Evolutionary conservation across 2,113 vertebrate genomes (phyloP).

Genomic region (Capreolus pygargus): DNA sequence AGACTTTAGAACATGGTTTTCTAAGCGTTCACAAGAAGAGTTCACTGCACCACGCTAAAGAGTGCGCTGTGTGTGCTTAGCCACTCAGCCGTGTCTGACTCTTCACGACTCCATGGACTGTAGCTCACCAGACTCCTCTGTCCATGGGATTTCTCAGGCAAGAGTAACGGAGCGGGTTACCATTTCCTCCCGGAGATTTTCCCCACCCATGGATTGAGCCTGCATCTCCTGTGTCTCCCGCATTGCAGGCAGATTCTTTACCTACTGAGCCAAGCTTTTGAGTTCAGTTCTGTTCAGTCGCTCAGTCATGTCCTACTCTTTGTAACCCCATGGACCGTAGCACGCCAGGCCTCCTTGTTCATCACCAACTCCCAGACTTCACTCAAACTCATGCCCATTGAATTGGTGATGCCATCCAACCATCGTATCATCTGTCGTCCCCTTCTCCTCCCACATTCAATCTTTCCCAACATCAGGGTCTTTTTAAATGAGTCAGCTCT

Average conservation of each 20-base stretch:
- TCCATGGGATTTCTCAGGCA: background rate
- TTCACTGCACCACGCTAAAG: background rate
- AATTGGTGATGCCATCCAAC: background rate
- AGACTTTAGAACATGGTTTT: background rate
- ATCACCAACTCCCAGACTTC: background rate
- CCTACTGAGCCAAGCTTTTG: background rate
- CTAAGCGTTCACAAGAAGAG: background rate
- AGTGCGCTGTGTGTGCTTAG: fast-evolving
- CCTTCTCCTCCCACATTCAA: fast-evolving
- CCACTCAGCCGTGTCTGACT: background rate
- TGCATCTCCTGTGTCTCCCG: background rate
- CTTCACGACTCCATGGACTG: fast-evolving
- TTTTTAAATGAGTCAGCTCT: background rate
- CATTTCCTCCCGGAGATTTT: background rate
- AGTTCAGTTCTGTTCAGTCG: background rate
- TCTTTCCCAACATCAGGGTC: background rate
- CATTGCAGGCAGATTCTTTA: background rate
- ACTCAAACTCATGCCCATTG: background rate
- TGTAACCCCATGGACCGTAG: background rate
- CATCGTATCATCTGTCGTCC: background rate
- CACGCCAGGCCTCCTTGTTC: background rate
- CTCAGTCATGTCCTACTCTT: fast-evolving
- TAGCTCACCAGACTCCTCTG: background rate
- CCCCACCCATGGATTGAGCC: background rate
- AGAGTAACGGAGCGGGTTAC: background rate